phyloP scores from a whole-genome alignment of 2,888 invertebrate genomes.

The Limnephilus lunatus region DNA sequence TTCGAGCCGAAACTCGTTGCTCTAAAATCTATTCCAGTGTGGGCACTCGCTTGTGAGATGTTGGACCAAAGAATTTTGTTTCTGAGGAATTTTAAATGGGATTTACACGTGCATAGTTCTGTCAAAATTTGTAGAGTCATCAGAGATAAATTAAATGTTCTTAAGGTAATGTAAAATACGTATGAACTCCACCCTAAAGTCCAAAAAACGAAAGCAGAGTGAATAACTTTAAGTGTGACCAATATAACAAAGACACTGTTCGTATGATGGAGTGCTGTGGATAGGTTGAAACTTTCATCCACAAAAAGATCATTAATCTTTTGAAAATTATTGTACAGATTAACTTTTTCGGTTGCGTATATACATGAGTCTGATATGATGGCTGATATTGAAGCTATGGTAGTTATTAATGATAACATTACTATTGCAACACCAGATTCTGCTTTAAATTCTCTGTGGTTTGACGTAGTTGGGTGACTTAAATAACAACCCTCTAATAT shows the following conservation, averaged over 20 bases:
- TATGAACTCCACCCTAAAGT: not conserved
- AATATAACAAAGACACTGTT: not conserved
- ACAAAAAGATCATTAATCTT: not conserved
- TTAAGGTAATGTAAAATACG: not conserved
- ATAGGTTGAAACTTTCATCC: not conserved
- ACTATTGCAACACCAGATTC: not conserved
- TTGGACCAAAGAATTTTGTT: not conserved
- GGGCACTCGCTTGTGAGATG: not conserved
- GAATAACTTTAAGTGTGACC: not conserved
- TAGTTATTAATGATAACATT: not conserved
- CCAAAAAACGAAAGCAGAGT: not conserved
- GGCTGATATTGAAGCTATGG: not conserved
- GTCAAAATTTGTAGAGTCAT: conserved; percentile 5
- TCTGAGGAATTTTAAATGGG: not conserved
- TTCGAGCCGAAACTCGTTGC: not conserved
- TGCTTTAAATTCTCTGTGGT: too few species aligned
- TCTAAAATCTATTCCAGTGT: not conserved
- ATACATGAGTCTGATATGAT: not conserved
- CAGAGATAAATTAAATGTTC: not conserved
- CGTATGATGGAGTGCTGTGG: not conserved
- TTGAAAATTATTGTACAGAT: not conserved
- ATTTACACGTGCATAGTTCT: not conserved
- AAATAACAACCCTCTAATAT: too few species aligned
- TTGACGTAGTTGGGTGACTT: too few species aligned
- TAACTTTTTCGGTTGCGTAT: not conserved